phyloP scores from a whole-genome alignment of 2,797 vertebrate genomes.

The Vultur gryphus region DNA sequence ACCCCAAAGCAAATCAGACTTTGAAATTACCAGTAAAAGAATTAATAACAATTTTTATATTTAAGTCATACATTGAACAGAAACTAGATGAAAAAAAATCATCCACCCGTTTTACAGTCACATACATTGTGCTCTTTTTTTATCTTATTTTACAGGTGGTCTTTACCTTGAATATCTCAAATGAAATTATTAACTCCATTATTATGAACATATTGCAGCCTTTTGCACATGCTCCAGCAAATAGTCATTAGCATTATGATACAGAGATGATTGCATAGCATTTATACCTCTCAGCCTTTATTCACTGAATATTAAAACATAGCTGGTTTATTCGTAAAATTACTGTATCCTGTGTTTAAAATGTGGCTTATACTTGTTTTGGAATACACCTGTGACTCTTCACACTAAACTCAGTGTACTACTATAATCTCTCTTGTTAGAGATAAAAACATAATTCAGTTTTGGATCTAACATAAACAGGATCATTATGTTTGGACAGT shows the following conservation, averaged over 20 bases:
- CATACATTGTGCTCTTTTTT: not conserved
- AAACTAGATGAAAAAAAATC: not conserved
- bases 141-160: not conserved
- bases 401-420: not conserved
- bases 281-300: not conserved
- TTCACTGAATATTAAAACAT: not conserved
- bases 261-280: not conserved
- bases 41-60: not conserved
- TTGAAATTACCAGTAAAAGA: not conserved
- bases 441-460: constrained; percentile 67
- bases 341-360: not conserved
- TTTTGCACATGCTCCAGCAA: not conserved
- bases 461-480: constrained; percentile 67
- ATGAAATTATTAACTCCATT: not conserved
- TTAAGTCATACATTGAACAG: not conserved
- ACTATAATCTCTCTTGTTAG: constrained; percentile 12
- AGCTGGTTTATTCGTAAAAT: not conserved
- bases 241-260: not conserved
- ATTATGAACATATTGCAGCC: not conserved
- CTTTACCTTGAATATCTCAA: not conserved
- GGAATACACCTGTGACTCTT: constrained; percentile 1
- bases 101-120: not conserved
- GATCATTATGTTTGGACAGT: constrained; percentile 64
- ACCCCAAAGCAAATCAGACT: not conserved
- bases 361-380: not conserved